Percentiles rank a stretch among this genome's conserved stretches.
Evolutionary conservation across 2,888 invertebrate genomes (phyloP).

Genomic region (Lysandra coridon): DNA sequence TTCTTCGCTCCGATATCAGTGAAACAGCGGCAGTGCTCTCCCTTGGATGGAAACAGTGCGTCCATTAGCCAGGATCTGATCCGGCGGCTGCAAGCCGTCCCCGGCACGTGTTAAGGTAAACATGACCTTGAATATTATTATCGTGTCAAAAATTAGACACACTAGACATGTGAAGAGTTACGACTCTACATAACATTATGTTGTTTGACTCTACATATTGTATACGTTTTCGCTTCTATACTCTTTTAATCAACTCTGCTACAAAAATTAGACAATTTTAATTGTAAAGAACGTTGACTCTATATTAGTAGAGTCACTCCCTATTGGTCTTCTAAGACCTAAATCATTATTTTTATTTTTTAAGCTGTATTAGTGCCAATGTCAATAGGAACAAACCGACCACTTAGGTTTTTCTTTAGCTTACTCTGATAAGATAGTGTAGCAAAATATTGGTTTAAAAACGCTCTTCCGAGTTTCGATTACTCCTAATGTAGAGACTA

Average conservation of each 20-base stretch:
- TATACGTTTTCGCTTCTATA: neutral
- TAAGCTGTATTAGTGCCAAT: neutral
- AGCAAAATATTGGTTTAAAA: neutral
- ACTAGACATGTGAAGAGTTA: neutral
- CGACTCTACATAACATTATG: neutral
- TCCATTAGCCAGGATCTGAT: slow-evolving; percentile 47
- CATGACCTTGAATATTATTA: slow-evolving; percentile 49
- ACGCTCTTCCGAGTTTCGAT: neutral
- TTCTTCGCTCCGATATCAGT: slow-evolving; percentile 57
- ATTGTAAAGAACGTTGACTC: neutral
- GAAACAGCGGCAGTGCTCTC: slow-evolving; percentile 55
- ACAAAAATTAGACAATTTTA: neutral
- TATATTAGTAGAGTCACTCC: neutral
- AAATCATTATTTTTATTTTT: neutral
- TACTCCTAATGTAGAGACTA: neutral
- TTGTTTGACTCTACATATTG: neutral
- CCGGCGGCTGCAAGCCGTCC: slow-evolving; percentile 49
- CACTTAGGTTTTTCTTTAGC: neutral
- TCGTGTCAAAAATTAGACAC: slow-evolving; percentile 10
- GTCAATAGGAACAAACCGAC: neutral
- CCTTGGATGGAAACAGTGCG: slow-evolving; percentile 45
- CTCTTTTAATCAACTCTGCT: neutral
- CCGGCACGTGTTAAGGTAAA: slow-evolving; percentile 69
- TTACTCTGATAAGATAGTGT: neutral
- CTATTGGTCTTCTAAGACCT: no score